Evolutionary conservation across 2,113 vertebrate genomes (phyloP).

Genomic region (Pelecanus crispus): DNA sequence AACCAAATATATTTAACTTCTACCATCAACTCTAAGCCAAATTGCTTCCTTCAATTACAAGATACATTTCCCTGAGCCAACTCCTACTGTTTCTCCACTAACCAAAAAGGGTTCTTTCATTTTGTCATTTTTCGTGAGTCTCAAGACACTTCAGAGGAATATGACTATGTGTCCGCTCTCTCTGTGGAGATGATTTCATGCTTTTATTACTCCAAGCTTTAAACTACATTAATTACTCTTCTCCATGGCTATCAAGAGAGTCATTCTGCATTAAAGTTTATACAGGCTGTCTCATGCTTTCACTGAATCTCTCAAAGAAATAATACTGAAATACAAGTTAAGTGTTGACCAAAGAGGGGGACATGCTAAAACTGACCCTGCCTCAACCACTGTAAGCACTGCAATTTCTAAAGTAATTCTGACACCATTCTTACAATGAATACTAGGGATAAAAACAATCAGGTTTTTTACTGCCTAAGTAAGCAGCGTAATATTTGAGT

Average conservation of each 20-base stretch:
- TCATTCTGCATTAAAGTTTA: background rate
- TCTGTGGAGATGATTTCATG: background rate
- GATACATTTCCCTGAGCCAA: background rate
- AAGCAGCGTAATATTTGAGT: background rate
- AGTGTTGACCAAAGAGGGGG: background rate
- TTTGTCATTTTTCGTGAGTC: background rate
- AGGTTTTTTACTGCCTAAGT: background rate
- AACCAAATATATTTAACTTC: background rate
- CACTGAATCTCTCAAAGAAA: background rate
- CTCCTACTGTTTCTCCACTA: background rate
- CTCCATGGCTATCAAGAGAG: background rate
- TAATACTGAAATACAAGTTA: background rate
- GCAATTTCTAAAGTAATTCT: background rate
- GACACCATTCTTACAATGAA: background rate
- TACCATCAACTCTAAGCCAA: background rate
- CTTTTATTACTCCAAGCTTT: background rate
- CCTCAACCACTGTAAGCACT: background rate
- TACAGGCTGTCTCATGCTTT: background rate
- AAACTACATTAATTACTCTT: background rate
- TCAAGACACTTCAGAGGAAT: background rate
- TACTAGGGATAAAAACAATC: background rate
- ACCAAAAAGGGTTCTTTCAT: background rate
- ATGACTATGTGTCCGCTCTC: accelerated
- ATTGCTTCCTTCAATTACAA: background rate
- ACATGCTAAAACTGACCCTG: accelerated